Base-by-base conservation (phyloP, 2,888 invertebrate species). In the Phasia obesa region DNA sequence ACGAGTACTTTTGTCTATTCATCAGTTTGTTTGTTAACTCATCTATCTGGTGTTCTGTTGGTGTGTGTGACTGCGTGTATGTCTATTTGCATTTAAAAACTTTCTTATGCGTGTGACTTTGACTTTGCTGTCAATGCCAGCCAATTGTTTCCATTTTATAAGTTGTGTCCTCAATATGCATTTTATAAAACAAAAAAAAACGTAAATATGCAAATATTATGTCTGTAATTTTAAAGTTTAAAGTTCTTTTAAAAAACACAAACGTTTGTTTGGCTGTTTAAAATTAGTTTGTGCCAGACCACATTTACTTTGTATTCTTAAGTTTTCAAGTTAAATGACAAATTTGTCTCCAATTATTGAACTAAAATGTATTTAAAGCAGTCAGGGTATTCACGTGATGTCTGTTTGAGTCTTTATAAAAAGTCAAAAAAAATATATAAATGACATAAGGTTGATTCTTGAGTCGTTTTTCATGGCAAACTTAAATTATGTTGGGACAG, bases 51-150 rank as follows among this genome's bases (percentile, higher is more conserved):
- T 21, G 49, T 57, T 49, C 75, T 49, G 27, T 21, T 21, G 11
- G 31, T 47, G 31, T 38, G 38, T n/a, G 69, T 62, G 23, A n/a
- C n/a, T 49, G 21, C 38, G 38, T 23, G 47, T 42, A 19, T 44
- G 42, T 42, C 38, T 85, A 55, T 85, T 86, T 53, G 60, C 80
- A 53, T 77, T 71, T 60, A 59, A 44, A 51, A 79, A 60, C 38
- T 55, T 79, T 65, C 47, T 62, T 60, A 71, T 79, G 79, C 83
- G 76, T 79, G 71, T 76, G 83, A 83, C 83, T 79, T 83, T 83
- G 79, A 83, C 65, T 83, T 76, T 79, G 75, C 53, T 76, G 75
- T 76, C 83, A 83, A 79, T 83, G 79, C 38, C 75, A 78, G 51
- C 13, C 27, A 51, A n/a, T 42, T 25, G 23, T 42, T 42, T 17